Base-by-base conservation (phyloP, 2,888 invertebrate genomes). In the Aphodius sticticus region DNA sequence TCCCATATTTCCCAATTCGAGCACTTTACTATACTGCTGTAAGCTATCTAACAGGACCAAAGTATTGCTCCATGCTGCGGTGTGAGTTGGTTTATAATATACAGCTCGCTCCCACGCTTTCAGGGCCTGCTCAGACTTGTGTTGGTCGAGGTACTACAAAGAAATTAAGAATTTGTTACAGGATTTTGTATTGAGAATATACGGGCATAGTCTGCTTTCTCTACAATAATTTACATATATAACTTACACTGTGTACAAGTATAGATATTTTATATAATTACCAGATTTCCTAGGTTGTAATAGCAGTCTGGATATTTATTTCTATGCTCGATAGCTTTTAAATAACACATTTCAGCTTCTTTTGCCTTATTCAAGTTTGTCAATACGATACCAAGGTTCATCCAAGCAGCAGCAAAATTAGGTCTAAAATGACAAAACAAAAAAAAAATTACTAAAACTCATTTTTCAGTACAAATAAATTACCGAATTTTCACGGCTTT, bases 341-440 rank as follows among this genome's bases (percentile, higher is more conserved):
- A 90, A 87, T 98, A 99, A 84, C 97, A 96, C 16, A 88, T 86
- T 86, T 96, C 93, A 0, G 98, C 95, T 86, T 95, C 94, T 2
- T 91, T 88, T 81, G 92, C 92, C 81, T 94, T 92, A 83, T 94
- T 93, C 76, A 94, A 90, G 69, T 93, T 92, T 0, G 97, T 94
- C 82, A 97, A 92, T 38, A 98, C 96, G 84, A 99, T 98, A 15
- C 98, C 99, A 77, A 99, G 91, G 90, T 99, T 99, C 98, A 99
- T 99, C 98, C 98, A 99, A 0, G 98, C 99, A 0, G 97, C 95
- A 1, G 98, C 95, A 90, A 98, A 99, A 87, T 96, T 95, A 53
- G 94, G 91, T 85, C 96, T 96, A 87, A 80, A 86, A 86, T 1
- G 26, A 38, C 15, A 71, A 69, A 70, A 14, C 69, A 26, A 6